phyloP scores from a whole-genome alignment of 2,888 invertebrate species.

The Melanchra persicariae region DNA sequence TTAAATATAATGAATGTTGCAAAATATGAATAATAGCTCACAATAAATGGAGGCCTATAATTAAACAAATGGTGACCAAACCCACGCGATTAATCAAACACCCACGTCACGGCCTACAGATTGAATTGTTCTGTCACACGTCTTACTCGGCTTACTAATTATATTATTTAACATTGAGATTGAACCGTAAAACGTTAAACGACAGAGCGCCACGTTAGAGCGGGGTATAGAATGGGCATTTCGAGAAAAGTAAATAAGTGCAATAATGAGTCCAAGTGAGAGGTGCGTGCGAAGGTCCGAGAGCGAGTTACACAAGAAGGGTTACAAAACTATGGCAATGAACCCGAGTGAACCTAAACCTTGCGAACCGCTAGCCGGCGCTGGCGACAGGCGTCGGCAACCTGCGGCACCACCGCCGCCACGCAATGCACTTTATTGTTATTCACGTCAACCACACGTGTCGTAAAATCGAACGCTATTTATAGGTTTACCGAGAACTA shows the following conservation, averaged over 20 bases:
- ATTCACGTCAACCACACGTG: conserved; percentile 55
- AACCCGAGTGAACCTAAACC: conserved; percentile 90
- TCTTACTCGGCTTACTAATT: conserved; percentile 60
- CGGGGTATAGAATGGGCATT: conserved; percentile 48
- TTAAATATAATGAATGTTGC: conserved; percentile 56
- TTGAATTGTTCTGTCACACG: conserved; percentile 64
- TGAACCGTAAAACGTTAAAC: conserved; percentile 36
- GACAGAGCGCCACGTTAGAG: conserved; percentile 33
- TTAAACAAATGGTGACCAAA: conserved; percentile 60
- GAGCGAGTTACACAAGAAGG: conserved; percentile 90
- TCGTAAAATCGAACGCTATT: conserved; percentile 62
- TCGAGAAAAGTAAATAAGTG: conserved; percentile 74
- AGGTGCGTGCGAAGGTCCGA: conserved; percentile 85
- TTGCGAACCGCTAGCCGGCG: conserved; percentile 89
- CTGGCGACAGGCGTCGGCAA: conserved; percentile 80
- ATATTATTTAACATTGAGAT: conserved; percentile 59
- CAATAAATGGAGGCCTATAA: conserved; percentile 51
- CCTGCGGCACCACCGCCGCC: conserved; percentile 65
- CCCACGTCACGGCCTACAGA: conserved; percentile 62
- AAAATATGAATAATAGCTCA: conserved; percentile 56
- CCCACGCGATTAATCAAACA: conserved; percentile 62
- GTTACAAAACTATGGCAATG: conserved; percentile 91
- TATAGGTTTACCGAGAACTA: conserved; percentile 51
- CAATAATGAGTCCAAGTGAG: conserved; percentile 87
- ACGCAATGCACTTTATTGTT: conserved; percentile 64